phyloP scores from a whole-genome alignment of 1,140 invertebrate species.

The Rhagoletis pomonella region DNA sequence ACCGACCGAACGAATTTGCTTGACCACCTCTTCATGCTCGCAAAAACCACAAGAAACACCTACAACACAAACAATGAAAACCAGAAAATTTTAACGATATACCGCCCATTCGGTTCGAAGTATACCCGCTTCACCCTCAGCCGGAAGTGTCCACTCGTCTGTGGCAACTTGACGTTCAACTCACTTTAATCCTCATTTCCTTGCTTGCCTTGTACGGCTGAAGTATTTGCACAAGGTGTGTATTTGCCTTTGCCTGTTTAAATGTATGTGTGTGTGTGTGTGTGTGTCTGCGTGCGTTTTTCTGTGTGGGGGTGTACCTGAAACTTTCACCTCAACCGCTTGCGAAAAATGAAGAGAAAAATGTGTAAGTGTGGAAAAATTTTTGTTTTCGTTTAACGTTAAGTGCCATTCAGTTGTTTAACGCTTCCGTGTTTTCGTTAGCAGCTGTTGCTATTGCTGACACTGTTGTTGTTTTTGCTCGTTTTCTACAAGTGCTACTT shows the following conservation, averaged over 20 bases:
- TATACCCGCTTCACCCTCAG: neutral
- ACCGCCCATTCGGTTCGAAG: conserved; percentile 37
- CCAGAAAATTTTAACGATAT: conserved; percentile 47
- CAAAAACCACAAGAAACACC: conserved; percentile 40
- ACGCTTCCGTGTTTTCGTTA: conserved; percentile 37
- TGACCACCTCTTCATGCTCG: conserved; percentile 47
- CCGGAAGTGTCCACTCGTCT: conserved; percentile 49
- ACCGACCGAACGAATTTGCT: conserved; percentile 21
- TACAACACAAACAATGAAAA: conserved; percentile 30
- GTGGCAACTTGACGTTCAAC: conserved; percentile 45
- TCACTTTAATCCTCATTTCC: conserved; percentile 49
- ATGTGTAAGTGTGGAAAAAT: conserved; percentile 19
- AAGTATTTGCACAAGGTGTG: conserved; percentile 47
- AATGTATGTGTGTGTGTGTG: no score
- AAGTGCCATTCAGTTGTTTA: conserved; percentile 34
- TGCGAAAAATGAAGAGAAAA: conserved; percentile 19
- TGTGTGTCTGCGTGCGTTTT: neutral
- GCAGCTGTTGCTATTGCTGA: conserved; percentile 12
- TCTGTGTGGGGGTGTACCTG: neutral
- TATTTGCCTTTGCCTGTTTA: conserved; percentile 42
- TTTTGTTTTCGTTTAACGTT: conserved; percentile 37
- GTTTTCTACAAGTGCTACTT: neutral
- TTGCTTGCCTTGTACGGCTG: conserved; percentile 18
- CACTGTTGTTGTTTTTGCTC: neutral
- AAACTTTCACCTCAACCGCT: conserved; percentile 32